Base-by-base conservation (phyloP, 2,888 invertebrate genomes). In the Drosophila basisetae region DNA sequence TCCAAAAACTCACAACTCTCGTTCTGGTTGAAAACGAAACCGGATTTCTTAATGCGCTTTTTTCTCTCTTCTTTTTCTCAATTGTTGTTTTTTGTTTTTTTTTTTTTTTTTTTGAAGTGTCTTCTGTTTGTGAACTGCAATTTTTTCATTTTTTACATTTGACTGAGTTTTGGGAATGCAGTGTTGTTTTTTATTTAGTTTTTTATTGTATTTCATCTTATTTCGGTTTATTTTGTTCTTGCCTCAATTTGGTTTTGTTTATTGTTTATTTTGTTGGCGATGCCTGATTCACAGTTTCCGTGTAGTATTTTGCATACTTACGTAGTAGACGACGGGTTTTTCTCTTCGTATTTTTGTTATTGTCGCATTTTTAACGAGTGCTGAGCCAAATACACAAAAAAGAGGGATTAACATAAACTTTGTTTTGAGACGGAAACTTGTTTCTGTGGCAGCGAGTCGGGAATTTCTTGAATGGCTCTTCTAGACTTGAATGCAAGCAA, bases 11-110 rank as follows among this genome's bases (percentile, higher is more conserved):
- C 69, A 62, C 72, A 70, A 60, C 73, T 86, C 80, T 68, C 72
- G 77, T 83, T 82, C 83, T 81, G 82, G 80, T 85, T 89, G 90
- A 92, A 91, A 91, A 91, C 83, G 91, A 91, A 91, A 91, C 91
- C 91, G 91, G 91, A 91, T 92, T 91, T 91, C 79, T 76, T 88
- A 79, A 79, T 84, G 72, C 67, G 55, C 37, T 37, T 55, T 33
- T 55, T 37, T 55, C 5, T 35, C 35, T 35, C 16, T 33, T 58
- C 52, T 47, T 37, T 41, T 66, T 39, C 30, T 43, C 52, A 33
- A 30, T 58, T 73, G 28, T 49, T 49, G 4, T 35, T 30, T 30
- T 30, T 30, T 30, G 1, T 49, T 56, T 13, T 58, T 73, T 28
- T 43, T 49, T 5, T 35, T 2, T 67, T 72, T 84, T 22, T 47